A percentile compares a stretch with the other conserved stretches of the same genome.
phyloP scores from a whole-genome alignment of 2,888 invertebrate genomes.

The Hecatera dysodea region DNA sequence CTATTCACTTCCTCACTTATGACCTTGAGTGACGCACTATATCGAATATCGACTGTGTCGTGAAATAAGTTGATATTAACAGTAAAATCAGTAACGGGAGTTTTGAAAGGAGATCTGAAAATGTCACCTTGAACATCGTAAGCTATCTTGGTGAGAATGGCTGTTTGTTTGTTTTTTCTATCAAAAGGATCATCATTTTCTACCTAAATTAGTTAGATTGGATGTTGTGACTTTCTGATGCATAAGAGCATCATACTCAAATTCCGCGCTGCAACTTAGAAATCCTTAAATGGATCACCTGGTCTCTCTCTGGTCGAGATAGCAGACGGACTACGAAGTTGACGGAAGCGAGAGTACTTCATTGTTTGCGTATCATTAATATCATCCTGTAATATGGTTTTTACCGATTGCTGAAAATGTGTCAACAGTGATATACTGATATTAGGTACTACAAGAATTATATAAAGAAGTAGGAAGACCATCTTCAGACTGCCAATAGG shows the following conservation, averaged over 20 bases:
- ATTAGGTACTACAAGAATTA: too few species aligned
- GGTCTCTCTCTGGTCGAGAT: not conserved
- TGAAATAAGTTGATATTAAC: constrained; percentile 35
- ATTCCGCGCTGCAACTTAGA: not conserved
- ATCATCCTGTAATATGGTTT: not conserved
- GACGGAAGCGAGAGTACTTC: not conserved
- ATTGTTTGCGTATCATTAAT: not conserved
- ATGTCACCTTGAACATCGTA: not conserved
- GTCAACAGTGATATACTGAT: not conserved
- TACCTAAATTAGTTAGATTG: not conserved
- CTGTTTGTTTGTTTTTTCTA: not conserved
- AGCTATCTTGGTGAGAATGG: not conserved
- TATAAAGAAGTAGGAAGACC: too few species aligned
- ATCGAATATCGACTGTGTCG: constrained; percentile 52
- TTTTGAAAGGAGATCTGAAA: not conserved
- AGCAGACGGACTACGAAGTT: not conserved
- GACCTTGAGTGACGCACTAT: constrained; percentile 59
- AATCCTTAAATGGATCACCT: not conserved
- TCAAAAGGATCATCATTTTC: not conserved
- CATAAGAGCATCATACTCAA: not conserved
- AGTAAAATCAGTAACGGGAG: constrained; percentile 19
- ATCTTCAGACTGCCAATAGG: too few species aligned
- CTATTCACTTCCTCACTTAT: constrained; percentile 62
- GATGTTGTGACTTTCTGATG: not conserved
- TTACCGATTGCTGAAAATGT: too few species aligned